Evolutionary conservation across 1,140 invertebrate genomes (phyloP), one percentile per base, ranked within the genome.

Genomic region (Brachionus manjavacas): DNA sequence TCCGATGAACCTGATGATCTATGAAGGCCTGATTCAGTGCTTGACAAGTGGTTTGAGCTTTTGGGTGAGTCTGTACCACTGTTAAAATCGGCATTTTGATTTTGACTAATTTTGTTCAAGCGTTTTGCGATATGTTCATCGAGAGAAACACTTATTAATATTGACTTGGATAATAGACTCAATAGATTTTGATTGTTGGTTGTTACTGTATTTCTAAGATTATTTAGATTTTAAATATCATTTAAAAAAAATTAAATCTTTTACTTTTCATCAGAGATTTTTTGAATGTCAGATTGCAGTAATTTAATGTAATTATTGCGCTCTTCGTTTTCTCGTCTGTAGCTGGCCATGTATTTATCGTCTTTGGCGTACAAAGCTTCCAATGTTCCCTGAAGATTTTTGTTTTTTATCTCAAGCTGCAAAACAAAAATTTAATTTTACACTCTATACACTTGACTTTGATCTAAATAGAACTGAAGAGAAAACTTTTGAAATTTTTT

Each of bases 301-400:
- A 76, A 35, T 49, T 76, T 76, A 12, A 76, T 76, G 25, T 49
- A 76, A 31, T 76, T 76, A 12, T 49, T 46, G 20, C 72, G 41
- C 41, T 76, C 72, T 76, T 76, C 72, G 16, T 76, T 76, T 16
- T 76, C 72, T 4, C 72, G 72, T 12, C 72, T 14, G 46, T 46
- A 49, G 46, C 72, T 76, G 16, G 72, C 72, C 72, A 76, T 76
- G 43, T 49, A 76, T 23, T 49, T 25, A 52, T 76, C 72, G 72
- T 76, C 72, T 49, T 76, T 76, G 20, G 16, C 72, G 25, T 76
- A 76, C 25, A 76, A 49, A 28, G 7, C 23, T 76, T 76, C 72
- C 46, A 76, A 76, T 49, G 16, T 76, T 12, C 41, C 43, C 25
- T 76, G 72, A 14, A 76, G 46, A 46, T 46, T 76, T 76, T 76